Base-by-base conservation (phyloP, 2,113 vertebrate genomes). In the Bolborhynchus lineola region DNA sequence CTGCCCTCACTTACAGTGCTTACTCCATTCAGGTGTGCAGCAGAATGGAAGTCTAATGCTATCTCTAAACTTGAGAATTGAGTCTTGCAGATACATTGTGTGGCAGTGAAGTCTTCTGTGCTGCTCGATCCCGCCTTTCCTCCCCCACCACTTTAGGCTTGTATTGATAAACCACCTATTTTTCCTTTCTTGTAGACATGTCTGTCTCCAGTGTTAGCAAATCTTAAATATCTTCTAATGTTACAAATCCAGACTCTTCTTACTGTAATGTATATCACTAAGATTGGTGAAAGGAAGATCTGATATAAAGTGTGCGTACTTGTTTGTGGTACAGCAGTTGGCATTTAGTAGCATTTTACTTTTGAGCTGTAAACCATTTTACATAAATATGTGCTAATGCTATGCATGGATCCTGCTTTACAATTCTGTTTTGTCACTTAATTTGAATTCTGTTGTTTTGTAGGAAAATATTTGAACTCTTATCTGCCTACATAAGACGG, bases 391-490 rank as follows among this genome's bases (percentile, higher is more conserved):
- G 9, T 31, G 57, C 10, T 52, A 47, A 57, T 39, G 14, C 20
- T 50, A 21, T 60, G 29, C 23, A 9, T 63, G 41, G 39, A 16
- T 68, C 67, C 60, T 52, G 44, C 80, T 68, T 92, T 39, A 68
- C 24, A 44, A 17, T 24, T 57, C 57, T 53, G 33, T 91, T 46
- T 86, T 86, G 62, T 82, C 57, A 33, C 33, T 81, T 74, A 83
- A 42, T 82, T 88, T 64, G 55, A 95, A 42, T 93, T 72, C 55
- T 37, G 6, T 19, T 21, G 4, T 93, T 96, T 94, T 92, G 55
- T 50, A 78, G 46, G 44, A 47, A 93, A 88, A 87, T 42, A 87
- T 57, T 39, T 92, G 84, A 93, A 88, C 69, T 91, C 42, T 35
- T 39, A 2, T 74, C 50, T 86, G 52, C 44, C 46, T 76, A 5